A percentile compares a stretch with the other conserved stretches of the same genome.
These are phyloP conservation scores for Catagonus wagneri DNA, from an alignment of 2,113 vertebrate species.

Conservation along the genomic window DNA sequence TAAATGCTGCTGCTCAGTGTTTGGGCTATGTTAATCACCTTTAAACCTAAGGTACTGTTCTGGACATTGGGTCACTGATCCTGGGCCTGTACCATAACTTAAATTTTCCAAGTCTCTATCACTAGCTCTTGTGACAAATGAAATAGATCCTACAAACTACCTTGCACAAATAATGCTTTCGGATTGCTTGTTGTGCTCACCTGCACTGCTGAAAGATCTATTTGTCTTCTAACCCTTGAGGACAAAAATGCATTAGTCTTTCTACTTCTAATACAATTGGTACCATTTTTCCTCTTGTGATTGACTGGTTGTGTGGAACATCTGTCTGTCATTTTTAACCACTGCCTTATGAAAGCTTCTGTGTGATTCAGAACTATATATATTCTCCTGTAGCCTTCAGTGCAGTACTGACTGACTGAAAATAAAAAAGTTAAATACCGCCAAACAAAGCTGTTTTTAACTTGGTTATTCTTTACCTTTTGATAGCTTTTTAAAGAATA, in stretches of 20 bases:
- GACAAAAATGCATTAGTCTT: conserved; percentile 83
- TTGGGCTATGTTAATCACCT: background rate
- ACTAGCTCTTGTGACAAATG: conserved; percentile 82
- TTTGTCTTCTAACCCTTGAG: conserved; percentile 86
- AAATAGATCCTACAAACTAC: conserved; percentile 74
- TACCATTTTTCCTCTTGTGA: conserved; percentile 72
- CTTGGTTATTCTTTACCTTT: background rate
- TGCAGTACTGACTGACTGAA: background rate
- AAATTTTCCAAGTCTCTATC: conserved; percentile 34
- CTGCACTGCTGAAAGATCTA: conserved; percentile 79
- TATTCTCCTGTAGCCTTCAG: background rate
- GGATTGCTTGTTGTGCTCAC: conserved; percentile 79
- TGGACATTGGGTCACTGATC: background rate
- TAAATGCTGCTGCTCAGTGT: background rate
- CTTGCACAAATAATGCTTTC: conserved; percentile 77
- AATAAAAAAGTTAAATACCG: background rate
- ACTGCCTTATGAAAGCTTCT: conserved; percentile 49
- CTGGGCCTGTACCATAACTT: background rate
- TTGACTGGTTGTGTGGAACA: conserved; percentile 67
- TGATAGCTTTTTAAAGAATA: background rate
- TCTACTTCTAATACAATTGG: conserved; percentile 79
- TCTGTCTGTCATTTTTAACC: conserved; percentile 66
- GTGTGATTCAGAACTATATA: conserved; percentile 4
- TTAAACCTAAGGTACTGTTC: background rate
- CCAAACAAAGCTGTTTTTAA: background rate